These are phyloP conservation scores for Oophaga pumilio DNA, from an alignment of 2,113 vertebrate species.

Conservation along the genomic window DNA sequence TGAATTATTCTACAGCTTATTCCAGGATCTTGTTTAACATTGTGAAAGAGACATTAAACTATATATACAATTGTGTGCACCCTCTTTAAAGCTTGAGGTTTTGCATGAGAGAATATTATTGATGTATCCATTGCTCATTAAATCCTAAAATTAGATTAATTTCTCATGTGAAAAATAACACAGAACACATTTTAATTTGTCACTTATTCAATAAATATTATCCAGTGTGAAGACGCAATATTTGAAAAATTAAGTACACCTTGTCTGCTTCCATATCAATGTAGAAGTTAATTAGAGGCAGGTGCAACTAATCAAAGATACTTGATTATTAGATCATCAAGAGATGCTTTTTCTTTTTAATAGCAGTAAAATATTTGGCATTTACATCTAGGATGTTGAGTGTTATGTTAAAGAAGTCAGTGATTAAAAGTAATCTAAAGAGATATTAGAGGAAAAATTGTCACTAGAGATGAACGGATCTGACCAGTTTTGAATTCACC, in stretches of 20 bases:
- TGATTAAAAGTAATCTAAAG: neutral
- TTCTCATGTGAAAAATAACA: neutral
- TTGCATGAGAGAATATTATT: neutral
- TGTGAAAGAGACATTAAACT: neutral
- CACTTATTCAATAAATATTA: neutral
- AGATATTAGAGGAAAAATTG: neutral
- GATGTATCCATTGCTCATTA: neutral
- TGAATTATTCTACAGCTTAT: conserved; percentile 35
- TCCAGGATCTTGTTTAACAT: conserved; percentile 26
- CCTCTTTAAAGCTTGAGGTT: neutral
- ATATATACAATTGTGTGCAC: neutral
- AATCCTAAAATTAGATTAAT: neutral
- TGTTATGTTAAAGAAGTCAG: neutral
- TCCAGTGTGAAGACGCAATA: neutral
- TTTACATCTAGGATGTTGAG: neutral
- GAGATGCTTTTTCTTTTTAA: neutral
- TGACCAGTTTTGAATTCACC: too few species aligned
- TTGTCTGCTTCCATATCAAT: neutral
- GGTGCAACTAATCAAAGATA: conserved; percentile 16
- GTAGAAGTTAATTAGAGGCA: neutral
- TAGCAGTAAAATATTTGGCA: neutral
- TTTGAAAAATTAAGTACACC: neutral
- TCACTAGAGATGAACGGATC: too few species aligned
- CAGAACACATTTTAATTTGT: neutral
- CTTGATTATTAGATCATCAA: neutral